These are phyloP conservation scores for Tyria jacobaeae DNA, from an alignment of 2,888 invertebrate genomes.

Conservation along the genomic window DNA sequence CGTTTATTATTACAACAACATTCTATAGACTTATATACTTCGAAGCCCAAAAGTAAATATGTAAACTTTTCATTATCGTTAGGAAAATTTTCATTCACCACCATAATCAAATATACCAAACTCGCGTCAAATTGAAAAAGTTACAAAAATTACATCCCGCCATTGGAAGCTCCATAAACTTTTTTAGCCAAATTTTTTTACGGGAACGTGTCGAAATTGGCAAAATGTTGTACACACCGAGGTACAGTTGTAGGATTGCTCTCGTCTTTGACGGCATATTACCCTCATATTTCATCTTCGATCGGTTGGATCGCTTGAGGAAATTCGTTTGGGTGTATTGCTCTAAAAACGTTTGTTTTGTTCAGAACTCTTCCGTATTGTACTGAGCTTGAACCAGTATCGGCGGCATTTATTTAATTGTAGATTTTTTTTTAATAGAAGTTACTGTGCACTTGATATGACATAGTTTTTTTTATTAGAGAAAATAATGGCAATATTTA, in stretches of 20 bases:
- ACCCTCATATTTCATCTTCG: constrained; percentile 47
- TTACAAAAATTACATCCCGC: constrained; percentile 41
- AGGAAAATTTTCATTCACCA: constrained; percentile 18
- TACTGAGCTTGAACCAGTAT: constrained; percentile 23
- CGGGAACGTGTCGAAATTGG: constrained; percentile 29
- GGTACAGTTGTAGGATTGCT: constrained; percentile 39
- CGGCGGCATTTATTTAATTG: constrained; percentile 18
- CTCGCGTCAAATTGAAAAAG: constrained; percentile 48
- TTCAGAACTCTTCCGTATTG: constrained; percentile 22
- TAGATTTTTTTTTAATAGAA: not conserved
- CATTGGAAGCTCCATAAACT: constrained; percentile 30
- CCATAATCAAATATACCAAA: constrained; percentile 36
- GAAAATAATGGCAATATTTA: too few relatives aligned
- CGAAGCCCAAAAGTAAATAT: constrained; percentile 6
- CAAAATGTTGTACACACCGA: constrained; percentile 23
- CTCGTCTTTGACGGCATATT: constrained; percentile 40
- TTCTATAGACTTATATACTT: not conserved
- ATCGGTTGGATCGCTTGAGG: constrained; percentile 35
- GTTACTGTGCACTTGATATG: too few relatives aligned
- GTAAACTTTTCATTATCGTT: constrained; percentile 16
- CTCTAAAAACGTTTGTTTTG: constrained; percentile 38
- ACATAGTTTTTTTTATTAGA: too few relatives aligned
- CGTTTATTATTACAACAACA: not conserved
- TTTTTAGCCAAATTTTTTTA: constrained; percentile 20
- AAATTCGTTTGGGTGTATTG: constrained; percentile 42